Percentiles rank a stretch among this genome's conserved stretches.
phyloP scores from a whole-genome alignment of 2,113 vertebrate species.

The Haplochromis vanheusdeni region DNA sequence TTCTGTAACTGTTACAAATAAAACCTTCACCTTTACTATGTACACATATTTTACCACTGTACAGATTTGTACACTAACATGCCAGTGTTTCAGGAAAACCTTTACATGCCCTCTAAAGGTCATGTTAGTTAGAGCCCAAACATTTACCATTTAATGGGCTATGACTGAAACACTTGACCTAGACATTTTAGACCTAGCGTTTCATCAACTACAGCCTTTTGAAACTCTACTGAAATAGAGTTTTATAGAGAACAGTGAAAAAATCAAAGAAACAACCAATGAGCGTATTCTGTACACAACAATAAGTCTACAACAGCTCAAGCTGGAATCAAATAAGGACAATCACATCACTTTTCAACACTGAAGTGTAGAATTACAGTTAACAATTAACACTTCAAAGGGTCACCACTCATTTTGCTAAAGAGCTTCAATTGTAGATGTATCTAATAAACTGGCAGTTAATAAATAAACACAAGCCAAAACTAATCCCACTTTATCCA shows the following conservation, averaged over 20 bases:
- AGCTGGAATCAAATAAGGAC: not conserved
- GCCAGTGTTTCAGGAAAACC: not conserved
- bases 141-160: not conserved
- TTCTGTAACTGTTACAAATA: constrained; percentile 5
- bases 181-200: not conserved
- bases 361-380: not conserved
- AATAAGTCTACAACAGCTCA: not conserved
- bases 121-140: not conserved
- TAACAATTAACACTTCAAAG: not conserved
- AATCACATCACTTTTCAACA: not conserved
- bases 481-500: not conserved
- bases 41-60: constrained; percentile 4
- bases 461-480: not conserved
- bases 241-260: not conserved
- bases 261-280: not conserved
- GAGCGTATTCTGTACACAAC: not conserved
- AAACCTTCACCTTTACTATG: not conserved
- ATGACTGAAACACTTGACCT: not conserved
- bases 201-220: not conserved
- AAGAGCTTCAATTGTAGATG: not conserved
- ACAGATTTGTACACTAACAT: constrained; percentile 1
- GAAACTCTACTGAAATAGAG: not conserved
- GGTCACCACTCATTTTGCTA: not conserved
- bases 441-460: not conserved
- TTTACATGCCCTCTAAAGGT: not conserved